A percentile compares a stretch with the other conserved stretches of the same genome.
Conservation (phyloP, 2,113 vertebrate genomes). For the Lampris megalopsis region DNA sequence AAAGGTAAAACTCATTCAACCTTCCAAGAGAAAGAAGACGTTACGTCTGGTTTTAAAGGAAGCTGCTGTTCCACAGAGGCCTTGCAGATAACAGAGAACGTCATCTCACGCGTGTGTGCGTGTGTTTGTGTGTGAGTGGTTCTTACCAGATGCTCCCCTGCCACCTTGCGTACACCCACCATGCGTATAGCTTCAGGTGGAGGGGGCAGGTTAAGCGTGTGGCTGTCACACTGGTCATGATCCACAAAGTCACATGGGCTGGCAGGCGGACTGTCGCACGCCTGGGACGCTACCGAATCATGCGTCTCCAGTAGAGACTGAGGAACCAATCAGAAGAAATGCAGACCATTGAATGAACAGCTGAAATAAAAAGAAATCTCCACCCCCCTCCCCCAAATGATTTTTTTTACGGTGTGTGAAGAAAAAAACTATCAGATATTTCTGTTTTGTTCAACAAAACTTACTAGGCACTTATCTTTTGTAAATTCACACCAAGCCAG, state of each 20-base stretch:
- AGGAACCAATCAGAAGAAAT: slow-evolving; percentile 2
- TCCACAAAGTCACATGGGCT: slow-evolving; percentile 86
- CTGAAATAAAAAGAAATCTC: background rate
- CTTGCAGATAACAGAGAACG: no score
- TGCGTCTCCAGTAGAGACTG: slow-evolving; percentile 96
- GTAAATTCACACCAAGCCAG: background rate
- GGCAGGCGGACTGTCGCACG: slow-evolving; percentile 87
- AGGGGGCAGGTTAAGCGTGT: slow-evolving; percentile 76
- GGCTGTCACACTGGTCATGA: slow-evolving; percentile 64
- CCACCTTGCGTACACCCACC: slow-evolving; percentile 94
- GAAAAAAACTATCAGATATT: no score
- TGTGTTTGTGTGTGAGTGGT: background rate
- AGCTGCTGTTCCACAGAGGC: no score
- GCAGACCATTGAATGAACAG: background rate
- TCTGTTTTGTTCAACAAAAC: no score
- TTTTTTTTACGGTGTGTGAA: no score
- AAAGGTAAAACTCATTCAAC: background rate
- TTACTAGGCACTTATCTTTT: background rate
- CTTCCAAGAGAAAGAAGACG: no score
- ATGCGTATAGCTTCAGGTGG: slow-evolving; percentile 92
- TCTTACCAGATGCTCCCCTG: slow-evolving; percentile 93
- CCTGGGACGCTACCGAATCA: slow-evolving; percentile 93
- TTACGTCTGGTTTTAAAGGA: no score
- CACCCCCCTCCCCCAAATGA: background rate
- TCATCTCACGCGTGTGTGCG: background rate